These are phyloP conservation scores for Mycteria americana DNA, from an alignment of 2,797 vertebrate species.

Conservation along the genomic window DNA sequence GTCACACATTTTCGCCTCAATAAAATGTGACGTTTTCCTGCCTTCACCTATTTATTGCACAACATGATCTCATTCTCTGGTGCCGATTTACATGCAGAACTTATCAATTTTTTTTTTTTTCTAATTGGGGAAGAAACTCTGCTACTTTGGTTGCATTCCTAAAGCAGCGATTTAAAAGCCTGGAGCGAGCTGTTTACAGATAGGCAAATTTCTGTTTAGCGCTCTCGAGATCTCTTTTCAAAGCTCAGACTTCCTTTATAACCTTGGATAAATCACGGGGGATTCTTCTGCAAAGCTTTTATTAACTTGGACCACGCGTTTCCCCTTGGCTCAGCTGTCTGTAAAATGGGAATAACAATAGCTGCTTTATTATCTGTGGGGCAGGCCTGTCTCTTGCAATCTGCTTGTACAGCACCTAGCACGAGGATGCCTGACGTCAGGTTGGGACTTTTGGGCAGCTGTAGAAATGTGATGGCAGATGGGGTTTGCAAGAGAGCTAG, in stretches of 20 bases:
- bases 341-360: not conserved
- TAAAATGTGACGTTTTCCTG: slow-evolving; percentile 45
- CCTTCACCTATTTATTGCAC: slow-evolving; percentile 26
- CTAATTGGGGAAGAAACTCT: not conserved
- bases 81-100: not conserved
- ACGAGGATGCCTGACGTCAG: not conserved
- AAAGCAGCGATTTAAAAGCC: not conserved
- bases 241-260: slow-evolving; percentile 14
- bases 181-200: not conserved
- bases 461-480: not conserved
- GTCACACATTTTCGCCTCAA: not conserved
- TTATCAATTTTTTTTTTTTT: not conserved
- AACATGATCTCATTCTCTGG: not conserved
- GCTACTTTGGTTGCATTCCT: not conserved
- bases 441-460: not conserved
- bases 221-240: not conserved
- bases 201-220: not conserved
- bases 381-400: not conserved
- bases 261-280: not conserved
- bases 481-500: not conserved
- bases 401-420: not conserved
- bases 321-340: slow-evolving; percentile 4
- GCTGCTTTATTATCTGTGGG: not conserved
- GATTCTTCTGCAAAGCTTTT: not conserved
- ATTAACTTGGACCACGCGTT: not conserved